Evolutionary conservation across 1,140 invertebrate species (phyloP).

Genomic region (Holotrichia oblita): DNA sequence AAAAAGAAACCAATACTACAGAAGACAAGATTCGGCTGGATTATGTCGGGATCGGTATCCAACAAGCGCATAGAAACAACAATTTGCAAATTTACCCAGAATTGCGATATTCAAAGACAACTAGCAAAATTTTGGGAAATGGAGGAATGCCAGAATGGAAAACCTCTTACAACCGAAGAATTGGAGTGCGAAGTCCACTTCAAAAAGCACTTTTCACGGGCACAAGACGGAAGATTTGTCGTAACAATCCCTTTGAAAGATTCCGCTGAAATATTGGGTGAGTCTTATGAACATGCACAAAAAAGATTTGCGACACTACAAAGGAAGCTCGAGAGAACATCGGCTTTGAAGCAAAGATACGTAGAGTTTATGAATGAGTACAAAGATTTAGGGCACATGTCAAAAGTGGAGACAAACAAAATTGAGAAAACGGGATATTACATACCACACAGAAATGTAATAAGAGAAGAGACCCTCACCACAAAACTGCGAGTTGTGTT

Average conservation of each 20-base stretch:
- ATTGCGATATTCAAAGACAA: constrained; percentile 9
- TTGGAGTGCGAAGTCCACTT: constrained; percentile 51
- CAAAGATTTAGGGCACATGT: constrained; percentile 34
- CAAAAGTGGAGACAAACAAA: neutral
- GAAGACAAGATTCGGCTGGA: constrained; percentile 56
- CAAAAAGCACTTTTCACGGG: constrained; percentile 38
- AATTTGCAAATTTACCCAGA: constrained; percentile 16
- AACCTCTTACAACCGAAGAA: constrained; percentile 49
- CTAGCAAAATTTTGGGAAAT: constrained; percentile 54
- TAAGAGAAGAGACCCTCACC: no score
- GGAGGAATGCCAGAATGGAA: constrained; percentile 48
- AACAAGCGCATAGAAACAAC: neutral
- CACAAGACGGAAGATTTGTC: constrained; percentile 2
- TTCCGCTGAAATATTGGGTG: constrained; percentile 49
- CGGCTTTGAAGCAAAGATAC: neutral
- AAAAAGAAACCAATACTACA: constrained; percentile 52
- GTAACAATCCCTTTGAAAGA: constrained; percentile 55
- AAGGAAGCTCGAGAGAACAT: neutral
- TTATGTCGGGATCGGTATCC: constrained; percentile 47
- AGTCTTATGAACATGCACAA: constrained; percentile 48
- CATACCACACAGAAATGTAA: no score
- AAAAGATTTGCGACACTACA: constrained; percentile 4
- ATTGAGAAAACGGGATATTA: no score
- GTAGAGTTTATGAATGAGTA: constrained; percentile 24
- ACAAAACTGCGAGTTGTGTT: constrained; percentile 55